Percentiles rank a stretch among this genome's conserved stretches.
Evolutionary conservation across 2,797 vertebrate genomes (phyloP).

Genomic region (Etheostoma perlongum): DNA sequence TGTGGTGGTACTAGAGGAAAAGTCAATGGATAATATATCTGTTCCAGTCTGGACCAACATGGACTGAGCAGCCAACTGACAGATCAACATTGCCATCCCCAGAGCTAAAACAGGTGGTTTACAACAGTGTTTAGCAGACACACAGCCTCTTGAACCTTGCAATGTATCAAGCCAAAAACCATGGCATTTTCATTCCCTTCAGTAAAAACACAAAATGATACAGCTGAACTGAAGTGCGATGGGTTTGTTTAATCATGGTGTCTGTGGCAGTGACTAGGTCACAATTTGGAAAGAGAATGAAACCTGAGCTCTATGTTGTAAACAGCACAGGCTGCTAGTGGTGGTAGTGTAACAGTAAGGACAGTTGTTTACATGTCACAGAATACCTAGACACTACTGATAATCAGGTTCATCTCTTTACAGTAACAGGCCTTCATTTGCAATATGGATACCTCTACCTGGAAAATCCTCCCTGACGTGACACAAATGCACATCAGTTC

Average conservation of each 20-base stretch:
- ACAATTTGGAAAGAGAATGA: neutral
- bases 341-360: neutral
- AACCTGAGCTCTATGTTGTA: neutral
- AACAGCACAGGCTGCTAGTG: neutral
- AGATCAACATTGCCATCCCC: neutral
- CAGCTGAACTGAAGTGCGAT: neutral
- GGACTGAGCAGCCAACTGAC: neutral
- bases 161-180: neutral
- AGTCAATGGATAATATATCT: neutral
- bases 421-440: constrained; percentile 4
- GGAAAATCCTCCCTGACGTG: neutral
- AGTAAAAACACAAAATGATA: neutral
- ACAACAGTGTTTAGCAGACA: neutral
- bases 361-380: constrained; percentile 12
- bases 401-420: constrained; percentile 4
- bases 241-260: neutral
- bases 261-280: neutral
- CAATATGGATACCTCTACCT: neutral
- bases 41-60: neutral
- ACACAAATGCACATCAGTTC: neutral
- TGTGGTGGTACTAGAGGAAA: neutral
- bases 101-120: neutral
- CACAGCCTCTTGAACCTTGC: neutral
- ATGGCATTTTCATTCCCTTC: neutral
- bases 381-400: constrained; percentile 3